Evolutionary conservation across 2,797 vertebrate genomes (phyloP).

Genomic region (Sebastiscus tertius): DNA sequence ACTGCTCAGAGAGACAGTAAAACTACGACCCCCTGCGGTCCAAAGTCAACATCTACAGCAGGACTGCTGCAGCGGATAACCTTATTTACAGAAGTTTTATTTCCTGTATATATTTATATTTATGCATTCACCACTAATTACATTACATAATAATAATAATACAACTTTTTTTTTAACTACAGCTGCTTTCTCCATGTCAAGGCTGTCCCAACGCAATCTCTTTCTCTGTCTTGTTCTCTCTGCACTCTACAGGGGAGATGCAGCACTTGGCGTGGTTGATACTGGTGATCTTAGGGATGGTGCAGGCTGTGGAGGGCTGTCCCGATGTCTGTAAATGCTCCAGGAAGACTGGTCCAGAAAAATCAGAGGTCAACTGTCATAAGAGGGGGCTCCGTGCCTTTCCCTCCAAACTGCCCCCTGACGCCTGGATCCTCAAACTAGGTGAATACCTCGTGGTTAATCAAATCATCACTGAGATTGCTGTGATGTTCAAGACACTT

Average conservation of each 20-base stretch:
- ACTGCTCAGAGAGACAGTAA: neutral
- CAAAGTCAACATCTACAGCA: too few relatives aligned
- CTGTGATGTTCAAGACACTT: neutral
- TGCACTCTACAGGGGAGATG: slow-evolving; percentile 50
- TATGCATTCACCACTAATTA: neutral
- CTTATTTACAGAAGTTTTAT: neutral
- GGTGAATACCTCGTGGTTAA: slow-evolving; percentile 51
- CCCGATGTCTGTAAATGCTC: slow-evolving; percentile 78
- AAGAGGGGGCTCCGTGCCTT: slow-evolving; percentile 72
- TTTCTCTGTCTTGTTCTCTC: neutral
- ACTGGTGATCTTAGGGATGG: slow-evolving; percentile 40
- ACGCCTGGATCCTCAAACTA: slow-evolving; percentile 83
- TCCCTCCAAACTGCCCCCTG: slow-evolving; percentile 74
- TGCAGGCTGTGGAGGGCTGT: slow-evolving; percentile 58
- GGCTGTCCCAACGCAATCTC: neutral
- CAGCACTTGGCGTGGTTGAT: slow-evolving; percentile 24
- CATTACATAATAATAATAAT: neutral
- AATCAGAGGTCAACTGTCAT: slow-evolving; percentile 82
- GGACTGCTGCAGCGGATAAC: too few relatives aligned
- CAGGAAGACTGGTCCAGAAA: slow-evolving; percentile 63
- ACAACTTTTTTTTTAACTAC: neutral
- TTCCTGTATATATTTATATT: neutral
- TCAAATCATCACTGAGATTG: neutral
- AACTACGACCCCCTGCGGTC: too few relatives aligned
- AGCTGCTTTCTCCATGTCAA: neutral